Evolutionary conservation across 2,797 vertebrate genomes (phyloP).

Genomic region (Macrochelys suwanniensis): DNA sequence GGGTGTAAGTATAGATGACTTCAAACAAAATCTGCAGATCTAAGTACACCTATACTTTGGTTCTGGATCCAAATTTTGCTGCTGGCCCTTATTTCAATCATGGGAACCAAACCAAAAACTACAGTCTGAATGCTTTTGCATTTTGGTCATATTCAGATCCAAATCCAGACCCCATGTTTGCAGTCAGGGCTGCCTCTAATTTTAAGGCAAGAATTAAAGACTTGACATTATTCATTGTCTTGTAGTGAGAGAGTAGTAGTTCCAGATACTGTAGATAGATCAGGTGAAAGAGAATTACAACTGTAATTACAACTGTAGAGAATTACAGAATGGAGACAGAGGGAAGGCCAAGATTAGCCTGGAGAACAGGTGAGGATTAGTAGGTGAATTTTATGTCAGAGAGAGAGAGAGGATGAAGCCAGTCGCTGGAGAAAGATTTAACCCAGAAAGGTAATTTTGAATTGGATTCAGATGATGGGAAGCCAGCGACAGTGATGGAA

Average conservation of each 20-base stretch:
- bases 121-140: not conserved
- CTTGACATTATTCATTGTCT: not conserved
- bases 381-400: slow-evolving; percentile 44
- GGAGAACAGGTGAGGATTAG: slow-evolving; percentile 16
- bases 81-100: not conserved
- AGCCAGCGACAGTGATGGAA: not conserved
- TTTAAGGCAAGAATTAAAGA: not conserved
- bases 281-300: not conserved
- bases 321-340: slow-evolving; percentile 30
- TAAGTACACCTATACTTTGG: not conserved
- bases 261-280: not conserved
- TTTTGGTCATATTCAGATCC: not conserved
- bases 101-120: not conserved
- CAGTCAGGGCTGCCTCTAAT: not conserved
- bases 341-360: slow-evolving; percentile 35
- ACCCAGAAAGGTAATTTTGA: not conserved
- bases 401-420: slow-evolving; percentile 17
- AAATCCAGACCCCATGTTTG: not conserved
- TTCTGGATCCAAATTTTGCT: not conserved
- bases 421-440: not conserved
- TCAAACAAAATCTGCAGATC: not conserved
- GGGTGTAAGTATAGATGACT: not conserved
- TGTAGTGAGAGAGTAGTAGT: not conserved
- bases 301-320: slow-evolving; percentile 10
- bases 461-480: not conserved